Evolutionary conservation across 2,888 invertebrate species (phyloP), one percentile per base, ranked within the genome.

Genomic region (Drosophila nr. fundita): DNA sequence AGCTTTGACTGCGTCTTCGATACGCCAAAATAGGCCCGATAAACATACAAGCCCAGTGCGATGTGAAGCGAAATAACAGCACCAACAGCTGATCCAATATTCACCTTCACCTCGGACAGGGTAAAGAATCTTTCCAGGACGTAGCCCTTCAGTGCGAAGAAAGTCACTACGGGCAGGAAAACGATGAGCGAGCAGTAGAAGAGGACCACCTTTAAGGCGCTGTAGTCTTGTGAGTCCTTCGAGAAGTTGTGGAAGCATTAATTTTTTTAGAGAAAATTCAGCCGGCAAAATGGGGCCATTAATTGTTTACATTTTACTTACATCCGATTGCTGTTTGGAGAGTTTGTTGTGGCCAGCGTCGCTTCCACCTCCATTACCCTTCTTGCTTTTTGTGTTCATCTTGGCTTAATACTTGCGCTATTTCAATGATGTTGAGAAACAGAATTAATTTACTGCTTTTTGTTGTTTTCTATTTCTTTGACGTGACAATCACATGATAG

Each of bases 11-110:
- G 75, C n/a, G 82, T 49, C 34, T 80, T 80, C 34, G 76, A 70
- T 4, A 63, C 73, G 1, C 89, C 95, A 80, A 95, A 95, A 92
- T 97, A 97, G 0, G 97, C 97, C 87, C 94, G 95, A 91, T 95
- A 96, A 86, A 97, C 96, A 90, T 96, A 97, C 53, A 96, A 93
- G 32, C 96, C 97, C 69, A 97, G 91, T 4, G 97, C 96, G 74
- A 96, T 90, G 91, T 97, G 97, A 61, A 97, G 93, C 8, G 96
- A 95, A 8, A 97, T 87, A 13, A 97, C 95, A 0, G 97, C 96
- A 53, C 96, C 94, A 45, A 96, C 95, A 30, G 97, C 97, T 5
- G 97, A 95, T 92, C 96, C 96, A 38, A 97, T 96, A 92, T 96
- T 97, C 84, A 96, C 96, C 27, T 95, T 94, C 49, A 96, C 92